phyloP scores from a whole-genome alignment of 2,888 invertebrate genomes.

The Amphipoea oculea region DNA sequence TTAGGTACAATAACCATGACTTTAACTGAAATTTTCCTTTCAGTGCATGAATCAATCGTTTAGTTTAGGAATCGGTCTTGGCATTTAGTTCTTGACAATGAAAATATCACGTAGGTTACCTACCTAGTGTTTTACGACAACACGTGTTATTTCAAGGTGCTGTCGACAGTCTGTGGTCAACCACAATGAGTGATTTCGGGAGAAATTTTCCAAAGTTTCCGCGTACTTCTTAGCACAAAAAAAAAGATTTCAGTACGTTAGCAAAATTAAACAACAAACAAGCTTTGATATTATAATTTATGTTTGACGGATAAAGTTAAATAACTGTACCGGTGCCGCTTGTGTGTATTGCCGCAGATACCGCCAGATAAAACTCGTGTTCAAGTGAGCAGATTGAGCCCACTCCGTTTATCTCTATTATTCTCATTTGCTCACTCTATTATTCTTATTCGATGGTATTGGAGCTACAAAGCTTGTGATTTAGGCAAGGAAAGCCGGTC shows the following conservation, averaged over 20 bases:
- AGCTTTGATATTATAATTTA: neutral
- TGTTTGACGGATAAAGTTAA: conserved; percentile 5
- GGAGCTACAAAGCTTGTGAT: neutral
- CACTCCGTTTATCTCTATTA: neutral
- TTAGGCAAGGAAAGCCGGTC: neutral
- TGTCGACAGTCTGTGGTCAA: conserved; percentile 1
- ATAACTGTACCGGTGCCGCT: neutral
- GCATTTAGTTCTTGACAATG: conserved; percentile 9
- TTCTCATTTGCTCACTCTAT: neutral
- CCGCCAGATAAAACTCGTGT: conserved; percentile 7
- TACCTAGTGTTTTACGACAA: conserved; percentile 9
- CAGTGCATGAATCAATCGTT: neutral
- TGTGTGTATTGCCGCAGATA: neutral
- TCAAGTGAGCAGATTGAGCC: conserved; percentile 4
- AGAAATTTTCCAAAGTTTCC: neutral
- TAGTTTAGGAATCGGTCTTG: conserved; percentile 17
- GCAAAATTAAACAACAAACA: neutral
- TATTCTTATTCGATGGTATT: neutral
- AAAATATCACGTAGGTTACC: neutral
- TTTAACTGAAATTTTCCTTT: conserved; percentile 4
- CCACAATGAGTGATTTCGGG: conserved; percentile 21
- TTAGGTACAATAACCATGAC: neutral
- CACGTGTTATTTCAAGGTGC: conserved; percentile 4
- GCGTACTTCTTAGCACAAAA: neutral
- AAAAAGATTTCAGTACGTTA: neutral